Conservation (phyloP, 2,888 invertebrate species). For the Coenonympha arcania region DNA sequence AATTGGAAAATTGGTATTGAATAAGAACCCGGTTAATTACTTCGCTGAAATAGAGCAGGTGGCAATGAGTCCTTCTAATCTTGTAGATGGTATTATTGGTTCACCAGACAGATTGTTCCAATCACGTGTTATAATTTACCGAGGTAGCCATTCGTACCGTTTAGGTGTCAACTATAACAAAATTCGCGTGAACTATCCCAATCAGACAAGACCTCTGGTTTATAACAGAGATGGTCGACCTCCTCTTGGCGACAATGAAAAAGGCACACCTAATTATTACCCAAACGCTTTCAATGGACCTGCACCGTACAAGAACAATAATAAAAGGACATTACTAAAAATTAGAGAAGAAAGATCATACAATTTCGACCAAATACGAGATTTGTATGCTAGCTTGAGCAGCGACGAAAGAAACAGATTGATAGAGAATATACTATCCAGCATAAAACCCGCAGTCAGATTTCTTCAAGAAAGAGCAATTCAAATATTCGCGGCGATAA, state of each 20-base stretch:
- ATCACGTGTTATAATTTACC: neutral
- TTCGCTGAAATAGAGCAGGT: neutral
- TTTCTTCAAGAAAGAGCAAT: neutral
- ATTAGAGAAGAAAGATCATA: neutral
- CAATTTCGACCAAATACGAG: neutral
- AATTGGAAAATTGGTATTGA: neutral
- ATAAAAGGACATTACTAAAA: neutral
- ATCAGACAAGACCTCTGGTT: no score
- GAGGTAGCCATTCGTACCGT: neutral
- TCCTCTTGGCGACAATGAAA: no score
- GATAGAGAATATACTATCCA: neutral
- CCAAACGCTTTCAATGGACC: neutral
- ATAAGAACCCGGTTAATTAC: neutral
- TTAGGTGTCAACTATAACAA: neutral
- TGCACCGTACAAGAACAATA: neutral
- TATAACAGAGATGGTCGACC: no score
- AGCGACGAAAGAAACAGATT: neutral
- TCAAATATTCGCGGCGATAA: neutral
- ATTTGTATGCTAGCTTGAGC: neutral
- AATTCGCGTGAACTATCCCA: constrained; percentile 1
- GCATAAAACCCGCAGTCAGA: neutral
- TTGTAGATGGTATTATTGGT: neutral
- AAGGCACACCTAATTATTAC: neutral
- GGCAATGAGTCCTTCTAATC: neutral
- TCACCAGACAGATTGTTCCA: neutral